These are phyloP conservation scores for Oreochromis niloticus DNA, from an alignment of 2,113 vertebrate genomes.

Conservation along the genomic window DNA sequence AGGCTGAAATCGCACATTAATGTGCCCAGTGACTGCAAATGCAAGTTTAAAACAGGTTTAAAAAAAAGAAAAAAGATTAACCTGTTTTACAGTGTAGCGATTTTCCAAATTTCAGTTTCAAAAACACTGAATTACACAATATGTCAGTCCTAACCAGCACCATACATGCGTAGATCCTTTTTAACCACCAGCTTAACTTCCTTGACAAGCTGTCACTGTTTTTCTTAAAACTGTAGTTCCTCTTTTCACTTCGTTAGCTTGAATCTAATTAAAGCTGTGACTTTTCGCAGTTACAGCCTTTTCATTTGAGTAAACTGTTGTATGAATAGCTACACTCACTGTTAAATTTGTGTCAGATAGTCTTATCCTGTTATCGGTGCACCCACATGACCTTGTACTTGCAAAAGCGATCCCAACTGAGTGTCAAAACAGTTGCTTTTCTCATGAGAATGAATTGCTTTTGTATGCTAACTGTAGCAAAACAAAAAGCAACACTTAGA, in stretches of 20 bases:
- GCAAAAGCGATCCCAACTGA: not conserved
- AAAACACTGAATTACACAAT: not conserved
- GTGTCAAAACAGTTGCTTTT: not conserved
- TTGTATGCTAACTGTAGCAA: not conserved
- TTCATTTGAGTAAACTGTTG: not conserved
- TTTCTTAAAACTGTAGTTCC: not conserved
- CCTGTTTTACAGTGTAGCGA: not conserved
- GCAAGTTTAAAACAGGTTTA: not conserved
- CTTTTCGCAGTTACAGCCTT: not conserved
- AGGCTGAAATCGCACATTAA: not conserved
- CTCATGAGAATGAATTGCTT: not conserved
- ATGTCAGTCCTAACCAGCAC: not conserved
- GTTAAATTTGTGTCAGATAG: not conserved
- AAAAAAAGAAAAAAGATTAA: not conserved
- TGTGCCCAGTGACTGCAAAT: not conserved
- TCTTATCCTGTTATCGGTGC: not conserved
- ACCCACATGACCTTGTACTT: not conserved
- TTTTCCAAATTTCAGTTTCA: not conserved
- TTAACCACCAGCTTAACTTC: not conserved
- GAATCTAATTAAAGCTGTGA: not conserved
- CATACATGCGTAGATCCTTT: not conserved
- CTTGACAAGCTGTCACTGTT: not conserved
- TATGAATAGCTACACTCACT: not conserved
- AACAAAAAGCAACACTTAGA: not conserved
- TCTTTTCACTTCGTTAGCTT: not conserved